phyloP scores from a whole-genome alignment of 2,888 invertebrate species.

The Ecliptopera silaceata region DNA sequence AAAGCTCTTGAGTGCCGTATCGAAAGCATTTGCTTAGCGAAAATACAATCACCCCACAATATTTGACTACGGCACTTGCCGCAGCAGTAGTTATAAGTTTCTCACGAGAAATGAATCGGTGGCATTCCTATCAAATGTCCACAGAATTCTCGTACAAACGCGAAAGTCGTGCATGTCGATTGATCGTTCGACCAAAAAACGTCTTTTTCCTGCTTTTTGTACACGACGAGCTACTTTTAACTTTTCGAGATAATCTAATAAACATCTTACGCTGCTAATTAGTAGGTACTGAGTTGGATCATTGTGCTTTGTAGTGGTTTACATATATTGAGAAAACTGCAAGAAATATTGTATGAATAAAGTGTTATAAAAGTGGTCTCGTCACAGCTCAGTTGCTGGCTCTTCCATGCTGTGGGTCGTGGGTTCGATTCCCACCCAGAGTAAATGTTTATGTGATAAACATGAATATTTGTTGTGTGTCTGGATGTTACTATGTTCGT shows the following conservation, averaged over 20 bases:
- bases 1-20: conserved; percentile 69
- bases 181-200: conserved; percentile 71
- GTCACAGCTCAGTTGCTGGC: too few relatives aligned
- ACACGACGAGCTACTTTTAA: conserved; percentile 36
- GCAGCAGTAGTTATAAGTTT: conserved; percentile 55
- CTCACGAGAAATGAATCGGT: conserved; percentile 78
- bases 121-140: conserved; percentile 69
- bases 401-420: too few relatives aligned
- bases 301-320: too few relatives aligned
- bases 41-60: conserved; percentile 73
- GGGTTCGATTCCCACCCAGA: too few relatives aligned
- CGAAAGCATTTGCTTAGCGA: conserved; percentile 77
- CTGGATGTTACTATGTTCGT: too few relatives aligned
- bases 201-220: conserved; percentile 63
- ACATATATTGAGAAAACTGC: too few relatives aligned
- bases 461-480: too few relatives aligned
- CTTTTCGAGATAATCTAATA: neutral
- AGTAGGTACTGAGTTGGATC: too few relatives aligned
- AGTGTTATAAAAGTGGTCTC: too few relatives aligned
- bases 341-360: too few relatives aligned
- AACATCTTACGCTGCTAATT: neutral
- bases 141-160: conserved; percentile 71
- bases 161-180: conserved; percentile 80
- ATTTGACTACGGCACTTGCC: conserved; percentile 68
- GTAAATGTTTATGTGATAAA: too few relatives aligned